These are phyloP conservation scores for Chrysolina americana DNA, from an alignment of 2,888 invertebrate genomes.

Conservation along the genomic window DNA sequence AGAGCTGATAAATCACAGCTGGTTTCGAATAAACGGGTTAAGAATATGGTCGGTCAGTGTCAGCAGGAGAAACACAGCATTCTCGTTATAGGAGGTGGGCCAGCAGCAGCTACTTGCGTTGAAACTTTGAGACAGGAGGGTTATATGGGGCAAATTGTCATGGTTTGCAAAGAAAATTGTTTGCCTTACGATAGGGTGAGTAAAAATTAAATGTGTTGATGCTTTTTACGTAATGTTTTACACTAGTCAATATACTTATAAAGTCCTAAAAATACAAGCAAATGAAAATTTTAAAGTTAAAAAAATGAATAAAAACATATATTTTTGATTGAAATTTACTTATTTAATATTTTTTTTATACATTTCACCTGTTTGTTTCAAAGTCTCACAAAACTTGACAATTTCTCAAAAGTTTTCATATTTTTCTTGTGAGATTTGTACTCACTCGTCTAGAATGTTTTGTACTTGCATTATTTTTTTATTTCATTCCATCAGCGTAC, in stretches of 20 bases:
- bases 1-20: conserved; percentile 76
- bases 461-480: too few species aligned
- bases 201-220: background rate
- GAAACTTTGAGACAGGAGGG: conserved; percentile 93
- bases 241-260: too few species aligned
- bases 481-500: too few species aligned
- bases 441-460: too few species aligned
- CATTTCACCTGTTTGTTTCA: too few species aligned
- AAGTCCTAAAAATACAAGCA: too few species aligned
- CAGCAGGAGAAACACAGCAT: conserved; percentile 70
- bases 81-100: conserved; percentile 91
- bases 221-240: background rate
- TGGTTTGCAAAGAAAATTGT: conserved; percentile 85
- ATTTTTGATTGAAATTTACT: too few species aligned
- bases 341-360: background rate
- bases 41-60: conserved; percentile 73
- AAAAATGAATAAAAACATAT: too few species aligned
- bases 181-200: conserved; percentile 91
- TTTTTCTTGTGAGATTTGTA: too few species aligned
- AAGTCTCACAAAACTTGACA: too few species aligned
- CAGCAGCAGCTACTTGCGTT: conserved; percentile 88
- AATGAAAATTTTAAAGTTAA: too few species aligned
- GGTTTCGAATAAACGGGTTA: conserved; percentile 76
- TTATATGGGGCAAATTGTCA: conserved; percentile 84
- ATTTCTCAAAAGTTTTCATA: too few species aligned